These are phyloP conservation scores for Lepus timidus DNA, from an alignment of 2,113 vertebrate genomes.

Conservation along the genomic window DNA sequence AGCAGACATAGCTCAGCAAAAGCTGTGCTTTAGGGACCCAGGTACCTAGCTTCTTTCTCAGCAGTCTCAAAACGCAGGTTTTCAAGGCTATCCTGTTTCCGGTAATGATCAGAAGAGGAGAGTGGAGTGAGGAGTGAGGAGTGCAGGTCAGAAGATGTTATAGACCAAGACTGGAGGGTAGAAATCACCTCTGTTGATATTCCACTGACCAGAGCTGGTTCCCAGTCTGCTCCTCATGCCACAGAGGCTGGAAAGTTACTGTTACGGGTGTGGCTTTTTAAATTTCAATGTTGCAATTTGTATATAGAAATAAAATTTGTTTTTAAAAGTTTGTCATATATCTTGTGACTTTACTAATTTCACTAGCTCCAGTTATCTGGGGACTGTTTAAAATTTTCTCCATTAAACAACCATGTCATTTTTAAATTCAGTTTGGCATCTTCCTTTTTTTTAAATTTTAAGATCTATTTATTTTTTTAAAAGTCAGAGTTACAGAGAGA, in stretches of 20 bases:
- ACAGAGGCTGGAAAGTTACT: not conserved
- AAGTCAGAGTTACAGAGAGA: too few relatives aligned
- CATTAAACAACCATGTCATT: not conserved
- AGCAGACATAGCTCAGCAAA: not conserved
- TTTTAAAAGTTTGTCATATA: not conserved
- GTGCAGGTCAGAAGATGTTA: not conserved
- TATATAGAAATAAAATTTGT: not conserved
- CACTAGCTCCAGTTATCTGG: not conserved
- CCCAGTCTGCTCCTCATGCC: not conserved
- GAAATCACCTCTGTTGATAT: not conserved
- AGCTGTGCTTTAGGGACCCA: not conserved
- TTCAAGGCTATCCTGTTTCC: not conserved
- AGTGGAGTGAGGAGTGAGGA: not conserved
- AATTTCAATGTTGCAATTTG: not conserved
- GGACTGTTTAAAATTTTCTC: not conserved
- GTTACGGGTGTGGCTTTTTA: not conserved
- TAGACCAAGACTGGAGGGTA: too few relatives aligned
- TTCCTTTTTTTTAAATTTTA: not conserved
- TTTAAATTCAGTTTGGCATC: not conserved
- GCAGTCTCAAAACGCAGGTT: not conserved
- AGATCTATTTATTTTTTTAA: too few relatives aligned
- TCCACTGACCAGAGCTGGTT: not conserved
- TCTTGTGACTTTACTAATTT: slow-evolving; percentile 16
- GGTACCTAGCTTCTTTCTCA: not conserved
- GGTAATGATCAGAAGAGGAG: not conserved